Conservation (phyloP, 2,797 vertebrate genomes). For the Tolypeutes matacus region DNA sequence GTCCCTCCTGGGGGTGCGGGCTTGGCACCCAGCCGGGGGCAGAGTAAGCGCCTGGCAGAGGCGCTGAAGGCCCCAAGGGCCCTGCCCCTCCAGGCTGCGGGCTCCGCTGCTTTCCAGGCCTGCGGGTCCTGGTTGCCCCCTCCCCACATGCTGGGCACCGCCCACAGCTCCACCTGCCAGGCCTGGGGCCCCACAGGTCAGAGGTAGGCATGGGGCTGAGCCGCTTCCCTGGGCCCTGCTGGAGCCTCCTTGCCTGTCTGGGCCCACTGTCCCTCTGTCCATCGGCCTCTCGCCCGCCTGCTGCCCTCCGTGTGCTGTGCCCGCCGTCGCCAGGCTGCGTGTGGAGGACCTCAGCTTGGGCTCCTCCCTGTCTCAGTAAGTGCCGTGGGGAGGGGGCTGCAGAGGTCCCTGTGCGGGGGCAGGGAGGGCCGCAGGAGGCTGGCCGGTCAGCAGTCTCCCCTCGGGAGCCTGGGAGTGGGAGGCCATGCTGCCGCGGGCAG, state of each 20-base stretch:
- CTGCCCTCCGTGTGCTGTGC: slow-evolving; percentile 69
- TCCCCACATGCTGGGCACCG: background rate
- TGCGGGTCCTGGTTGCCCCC: fast-evolving
- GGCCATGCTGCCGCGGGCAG: too few species aligned
- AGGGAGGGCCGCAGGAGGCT: background rate
- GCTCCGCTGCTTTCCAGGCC: background rate
- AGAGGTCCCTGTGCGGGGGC: background rate
- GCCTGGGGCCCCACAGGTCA: fast-evolving
- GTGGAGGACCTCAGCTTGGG: slow-evolving; percentile 89
- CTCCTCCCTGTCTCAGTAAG: slow-evolving; percentile 90
- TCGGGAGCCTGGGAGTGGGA: too few species aligned
- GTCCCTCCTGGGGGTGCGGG: too few species aligned
- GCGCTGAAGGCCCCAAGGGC: background rate
- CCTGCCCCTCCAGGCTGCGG: background rate
- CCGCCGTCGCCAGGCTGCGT: slow-evolving; percentile 84
- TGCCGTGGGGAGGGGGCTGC: slow-evolving; percentile 49
- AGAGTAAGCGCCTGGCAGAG: too few species aligned
- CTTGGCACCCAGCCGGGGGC: too few species aligned
- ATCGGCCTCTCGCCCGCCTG: fast-evolving
- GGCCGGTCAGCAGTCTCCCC: too few species aligned
- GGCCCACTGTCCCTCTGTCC: background rate
- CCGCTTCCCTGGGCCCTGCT: background rate
- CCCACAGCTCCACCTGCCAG: too few species aligned
- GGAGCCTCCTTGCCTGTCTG: background rate
- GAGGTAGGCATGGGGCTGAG: background rate